phyloP scores from a whole-genome alignment of 1,140 invertebrate species.

The Leptinotarsa lineolata region DNA sequence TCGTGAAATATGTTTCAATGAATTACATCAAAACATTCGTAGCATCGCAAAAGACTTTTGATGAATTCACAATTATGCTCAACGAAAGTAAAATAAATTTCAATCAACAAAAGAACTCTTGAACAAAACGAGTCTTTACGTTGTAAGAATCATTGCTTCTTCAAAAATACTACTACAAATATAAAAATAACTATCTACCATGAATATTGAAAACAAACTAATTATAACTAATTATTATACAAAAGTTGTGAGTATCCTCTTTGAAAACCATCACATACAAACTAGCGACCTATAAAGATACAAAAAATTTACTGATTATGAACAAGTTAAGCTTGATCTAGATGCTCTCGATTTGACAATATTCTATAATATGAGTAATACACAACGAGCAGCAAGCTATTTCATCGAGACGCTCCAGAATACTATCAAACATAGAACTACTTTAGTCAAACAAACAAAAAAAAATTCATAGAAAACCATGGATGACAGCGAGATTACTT shows the following conservation, averaged over 20 bases:
- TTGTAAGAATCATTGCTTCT: conserved; percentile 10
- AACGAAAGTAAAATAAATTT: not conserved
- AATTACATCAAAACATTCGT: not conserved
- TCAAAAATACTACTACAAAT: conserved; percentile 13
- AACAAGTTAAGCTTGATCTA: too few relatives aligned
- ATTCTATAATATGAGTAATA: conserved; percentile 10
- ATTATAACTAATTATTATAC: conserved; percentile 11
- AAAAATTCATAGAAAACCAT: conserved; percentile 13
- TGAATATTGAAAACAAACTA: conserved; percentile 8
- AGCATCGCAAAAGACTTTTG: not conserved
- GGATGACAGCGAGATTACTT: conserved; percentile 4
- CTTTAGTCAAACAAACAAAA: conserved; percentile 13
- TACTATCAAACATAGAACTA: conserved; percentile 15
- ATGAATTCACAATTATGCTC: conserved; percentile 2
- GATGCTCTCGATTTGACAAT: conserved; percentile 11
- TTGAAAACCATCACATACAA: conserved; percentile 10
- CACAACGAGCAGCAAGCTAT: too few relatives aligned
- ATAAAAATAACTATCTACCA: conserved; percentile 13
- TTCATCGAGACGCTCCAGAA: too few relatives aligned
- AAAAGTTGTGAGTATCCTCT: conserved; percentile 8
- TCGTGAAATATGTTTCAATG: conserved; percentile 6
- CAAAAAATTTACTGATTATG: too few relatives aligned
- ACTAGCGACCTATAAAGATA: conserved; percentile 6
- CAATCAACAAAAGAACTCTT: conserved; percentile 14
- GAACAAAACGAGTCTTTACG: conserved; percentile 6